A percentile compares a stretch with the other conserved stretches of the same genome.
Evolutionary conservation across 2,888 invertebrate species (phyloP).

Genomic region (Trimorus sp.): DNA sequence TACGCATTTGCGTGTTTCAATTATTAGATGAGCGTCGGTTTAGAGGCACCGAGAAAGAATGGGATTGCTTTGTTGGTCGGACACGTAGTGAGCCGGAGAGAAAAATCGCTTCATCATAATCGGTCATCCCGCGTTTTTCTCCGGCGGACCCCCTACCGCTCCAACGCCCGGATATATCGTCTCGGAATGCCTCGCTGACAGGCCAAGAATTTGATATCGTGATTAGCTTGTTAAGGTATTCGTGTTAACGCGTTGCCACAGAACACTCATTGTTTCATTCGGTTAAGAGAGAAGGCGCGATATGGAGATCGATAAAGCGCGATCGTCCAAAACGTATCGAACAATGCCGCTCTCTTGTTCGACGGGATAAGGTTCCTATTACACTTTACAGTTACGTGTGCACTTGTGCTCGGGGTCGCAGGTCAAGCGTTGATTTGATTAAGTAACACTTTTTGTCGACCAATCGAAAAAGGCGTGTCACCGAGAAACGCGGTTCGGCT

Average conservation of each 20-base stretch:
- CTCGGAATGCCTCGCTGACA: constrained; percentile 80
- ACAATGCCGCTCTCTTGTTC: constrained; percentile 37
- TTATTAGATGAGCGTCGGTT: constrained; percentile 72
- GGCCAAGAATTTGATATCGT: constrained; percentile 81
- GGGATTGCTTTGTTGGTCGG: constrained; percentile 70
- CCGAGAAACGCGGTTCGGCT: constrained; percentile 4
- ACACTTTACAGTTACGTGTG: constrained; percentile 17
- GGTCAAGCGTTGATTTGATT: constrained; percentile 32
- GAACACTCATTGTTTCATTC: constrained; percentile 69
- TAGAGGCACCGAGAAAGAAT: constrained; percentile 53
- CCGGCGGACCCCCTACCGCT: constrained; percentile 73
- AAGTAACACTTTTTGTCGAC: constrained; percentile 22
- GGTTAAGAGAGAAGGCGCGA: constrained; percentile 64
- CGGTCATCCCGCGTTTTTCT: constrained; percentile 79
- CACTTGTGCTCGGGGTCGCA: constrained; percentile 22
- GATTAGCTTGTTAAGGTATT: constrained; percentile 79
- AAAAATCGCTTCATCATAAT: constrained; percentile 81
- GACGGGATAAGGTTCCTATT: constrained; percentile 37
- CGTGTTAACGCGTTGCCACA: constrained; percentile 74
- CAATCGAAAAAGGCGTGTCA: not conserved
- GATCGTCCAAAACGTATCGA: constrained; percentile 37
- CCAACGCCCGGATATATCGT: constrained; percentile 78
- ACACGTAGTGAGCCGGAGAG: constrained; percentile 56
- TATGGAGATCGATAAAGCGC: constrained; percentile 66
- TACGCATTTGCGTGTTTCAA: constrained; percentile 80